Percentiles rank a stretch among this genome's conserved stretches.
Conservation (phyloP, 2,888 invertebrate species). For the Heteromurus nitidus region DNA sequence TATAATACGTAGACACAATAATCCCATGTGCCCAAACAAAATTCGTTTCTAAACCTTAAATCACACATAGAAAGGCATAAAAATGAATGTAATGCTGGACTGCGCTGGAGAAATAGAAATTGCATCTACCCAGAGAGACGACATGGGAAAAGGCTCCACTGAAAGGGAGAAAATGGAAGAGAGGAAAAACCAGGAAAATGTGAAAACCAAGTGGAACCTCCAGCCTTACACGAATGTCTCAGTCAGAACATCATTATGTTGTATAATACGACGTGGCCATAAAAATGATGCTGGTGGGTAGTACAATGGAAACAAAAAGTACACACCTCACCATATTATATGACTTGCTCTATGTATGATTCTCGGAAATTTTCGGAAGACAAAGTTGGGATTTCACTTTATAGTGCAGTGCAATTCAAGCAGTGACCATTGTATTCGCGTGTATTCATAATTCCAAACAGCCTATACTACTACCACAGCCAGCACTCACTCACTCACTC, state of each 20-base stretch:
- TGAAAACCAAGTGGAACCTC: too few species aligned
- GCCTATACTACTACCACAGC: too few species aligned
- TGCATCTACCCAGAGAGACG: constrained; percentile 47
- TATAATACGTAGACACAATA: constrained; percentile 25
- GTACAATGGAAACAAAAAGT: background rate
- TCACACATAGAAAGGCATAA: constrained; percentile 46
- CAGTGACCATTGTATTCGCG: constrained; percentile 7
- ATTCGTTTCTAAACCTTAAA: constrained; percentile 63
- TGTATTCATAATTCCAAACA: constrained; percentile 29
- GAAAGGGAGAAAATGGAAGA: background rate
- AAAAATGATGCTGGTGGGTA: constrained; percentile 5
- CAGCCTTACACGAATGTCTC: constrained; percentile 3
- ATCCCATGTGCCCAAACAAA: constrained; percentile 62
- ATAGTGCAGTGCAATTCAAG: constrained; percentile 16
- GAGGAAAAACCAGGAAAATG: constrained; percentile 12
- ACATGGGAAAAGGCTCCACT: constrained; percentile 15
- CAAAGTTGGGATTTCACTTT: constrained; percentile 30
- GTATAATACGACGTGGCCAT: background rate
- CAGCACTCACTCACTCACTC: background rate
- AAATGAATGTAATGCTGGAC: constrained; percentile 52
- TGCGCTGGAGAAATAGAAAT: constrained; percentile 51
- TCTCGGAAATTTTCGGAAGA: constrained; percentile 57
- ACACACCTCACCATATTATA: background rate
- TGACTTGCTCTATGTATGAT: constrained; percentile 41
- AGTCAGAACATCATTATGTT: background rate